Conservation (phyloP, 2,888 invertebrate genomes). For the Piscicola geometra region DNA sequence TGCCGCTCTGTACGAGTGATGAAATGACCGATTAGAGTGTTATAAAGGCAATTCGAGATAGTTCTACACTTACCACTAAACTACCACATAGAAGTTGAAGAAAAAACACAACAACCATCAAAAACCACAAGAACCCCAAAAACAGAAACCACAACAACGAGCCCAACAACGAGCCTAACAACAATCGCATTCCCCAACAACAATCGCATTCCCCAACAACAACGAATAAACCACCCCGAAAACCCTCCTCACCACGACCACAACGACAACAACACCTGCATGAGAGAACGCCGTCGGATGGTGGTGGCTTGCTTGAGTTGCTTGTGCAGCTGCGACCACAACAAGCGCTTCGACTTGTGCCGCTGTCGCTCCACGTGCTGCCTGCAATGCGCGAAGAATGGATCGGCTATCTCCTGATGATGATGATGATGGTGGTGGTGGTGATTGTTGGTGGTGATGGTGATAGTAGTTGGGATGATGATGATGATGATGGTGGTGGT, state of each 20-base stretch:
- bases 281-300: constrained; percentile 50
- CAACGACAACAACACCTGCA: constrained; percentile 47
- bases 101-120: no score
- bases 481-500: not conserved
- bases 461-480: not conserved
- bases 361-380: constrained; percentile 85
- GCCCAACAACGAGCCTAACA: no score
- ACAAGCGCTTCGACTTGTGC: constrained; percentile 65
- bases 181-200: no score
- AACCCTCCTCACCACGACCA: no score
- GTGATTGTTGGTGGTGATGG: not conserved
- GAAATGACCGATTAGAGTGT: no score
- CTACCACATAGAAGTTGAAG: no score
- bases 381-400: constrained; percentile 93
- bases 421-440: constrained; percentile 23
- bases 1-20: not conserved
- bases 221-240: no score
- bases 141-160: not conserved
- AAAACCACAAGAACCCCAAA: not conserved
- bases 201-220: no score
- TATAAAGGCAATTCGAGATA: no score
- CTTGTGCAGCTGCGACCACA: constrained; percentile 69
- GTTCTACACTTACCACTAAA: no score
- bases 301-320: constrained; percentile 65
- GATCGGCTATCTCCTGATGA: constrained; percentile 72